Percentiles rank a stretch among this genome's conserved stretches.
These are phyloP conservation scores for Tineola bisselliella DNA, from an alignment of 2,888 invertebrate genomes.

Conservation along the genomic window DNA sequence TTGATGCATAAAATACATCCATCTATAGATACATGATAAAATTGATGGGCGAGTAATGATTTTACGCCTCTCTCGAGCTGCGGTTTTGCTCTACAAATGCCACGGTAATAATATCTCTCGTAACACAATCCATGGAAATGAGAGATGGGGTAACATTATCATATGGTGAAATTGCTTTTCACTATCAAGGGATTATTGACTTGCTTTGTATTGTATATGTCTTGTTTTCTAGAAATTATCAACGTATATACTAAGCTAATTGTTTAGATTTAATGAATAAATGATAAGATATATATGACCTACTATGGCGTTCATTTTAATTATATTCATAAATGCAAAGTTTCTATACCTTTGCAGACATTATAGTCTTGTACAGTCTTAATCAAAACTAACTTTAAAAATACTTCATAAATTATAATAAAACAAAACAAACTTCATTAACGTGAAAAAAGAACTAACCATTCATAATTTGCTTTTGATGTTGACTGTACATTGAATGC, in stretches of 20 bases:
- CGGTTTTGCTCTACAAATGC: conserved; percentile 34
- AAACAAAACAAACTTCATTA: no score
- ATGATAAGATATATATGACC: no score
- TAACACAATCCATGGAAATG: conserved; percentile 48
- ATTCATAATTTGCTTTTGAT: not conserved
- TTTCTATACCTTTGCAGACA: no score
- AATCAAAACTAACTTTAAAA: no score
- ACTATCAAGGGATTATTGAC: conserved; percentile 28
- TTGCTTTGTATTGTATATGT: no score
- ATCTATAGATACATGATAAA: not conserved
- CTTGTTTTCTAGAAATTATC: no score
- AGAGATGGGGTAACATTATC: conserved; percentile 26
- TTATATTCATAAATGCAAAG: no score
- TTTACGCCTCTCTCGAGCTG: conserved; percentile 26
- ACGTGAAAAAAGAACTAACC: not conserved
- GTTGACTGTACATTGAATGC: not conserved
- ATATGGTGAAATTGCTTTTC: conserved; percentile 44
- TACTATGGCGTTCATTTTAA: no score
- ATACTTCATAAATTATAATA: no score
- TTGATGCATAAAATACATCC: not conserved
- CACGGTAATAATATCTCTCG: conserved; percentile 32
- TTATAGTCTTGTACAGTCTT: no score
- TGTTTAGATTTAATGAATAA: no score
- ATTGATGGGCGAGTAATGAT: conserved; percentile 16
- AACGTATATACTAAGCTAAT: no score